A percentile compares a stretch with the other conserved stretches of the same genome.
These are phyloP conservation scores for Hypomecis atomaria DNA, from an alignment of 2,888 invertebrate genomes.

Conservation along the genomic window DNA sequence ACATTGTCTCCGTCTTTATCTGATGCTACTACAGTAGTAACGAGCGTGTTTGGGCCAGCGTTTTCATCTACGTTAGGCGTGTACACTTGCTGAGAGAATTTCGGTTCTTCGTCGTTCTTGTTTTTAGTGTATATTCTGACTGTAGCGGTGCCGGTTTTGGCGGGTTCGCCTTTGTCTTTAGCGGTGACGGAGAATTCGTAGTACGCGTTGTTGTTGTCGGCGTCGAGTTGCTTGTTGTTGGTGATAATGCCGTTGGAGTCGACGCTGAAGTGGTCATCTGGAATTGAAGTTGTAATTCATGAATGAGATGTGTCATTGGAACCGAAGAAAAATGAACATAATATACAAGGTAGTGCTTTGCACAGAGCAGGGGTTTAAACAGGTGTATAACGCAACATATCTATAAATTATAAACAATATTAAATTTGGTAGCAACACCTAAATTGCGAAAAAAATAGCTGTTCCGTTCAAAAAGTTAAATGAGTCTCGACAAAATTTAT, in stretches of 20 bases:
- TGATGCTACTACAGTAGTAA: constrained; percentile 98
- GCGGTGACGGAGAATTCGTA: constrained; percentile 98
- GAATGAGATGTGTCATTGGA: no score
- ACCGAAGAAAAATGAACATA: no score
- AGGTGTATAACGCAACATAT: no score
- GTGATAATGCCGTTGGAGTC: constrained; percentile 96
- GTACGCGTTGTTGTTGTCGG: constrained; percentile 98
- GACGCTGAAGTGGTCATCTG: constrained; percentile 97
- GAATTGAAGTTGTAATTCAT: constrained; percentile 44
- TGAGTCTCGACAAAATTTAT: no score
- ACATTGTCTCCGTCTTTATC: constrained; percentile 99
- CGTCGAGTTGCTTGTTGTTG: constrained; percentile 96
- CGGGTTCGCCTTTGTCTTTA: constrained; percentile 96
- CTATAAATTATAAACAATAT: no score
- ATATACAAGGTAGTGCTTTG: no score
- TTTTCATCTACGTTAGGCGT: constrained; percentile 98
- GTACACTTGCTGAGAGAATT: constrained; percentile 98
- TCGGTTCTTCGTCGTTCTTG: constrained; percentile 98
- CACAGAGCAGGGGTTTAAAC: no score
- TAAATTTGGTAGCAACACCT: no score
- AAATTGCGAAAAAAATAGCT: no score
- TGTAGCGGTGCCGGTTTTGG: constrained; percentile 96
- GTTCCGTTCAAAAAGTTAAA: no score
- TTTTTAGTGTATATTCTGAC: constrained; percentile 98
- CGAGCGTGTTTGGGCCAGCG: constrained; percentile 96